Evolutionary conservation across 2,888 invertebrate species (phyloP), one percentile per base, ranked within the genome.

Genomic region (Dryadula phaetusa): DNA sequence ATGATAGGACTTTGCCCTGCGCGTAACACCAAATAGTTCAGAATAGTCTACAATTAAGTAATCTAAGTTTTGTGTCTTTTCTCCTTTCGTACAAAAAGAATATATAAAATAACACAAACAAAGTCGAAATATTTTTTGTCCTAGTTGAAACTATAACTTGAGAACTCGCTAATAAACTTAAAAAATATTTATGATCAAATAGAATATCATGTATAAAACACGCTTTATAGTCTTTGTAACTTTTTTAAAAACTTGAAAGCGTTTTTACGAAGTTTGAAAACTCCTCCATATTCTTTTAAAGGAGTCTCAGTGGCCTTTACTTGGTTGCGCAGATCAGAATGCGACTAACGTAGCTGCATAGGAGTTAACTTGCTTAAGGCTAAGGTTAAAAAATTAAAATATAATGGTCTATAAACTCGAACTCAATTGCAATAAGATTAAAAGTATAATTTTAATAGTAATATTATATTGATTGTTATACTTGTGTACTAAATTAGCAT

Each of bases 381-480:
- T 56, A 52, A 61, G 56, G 56, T 56, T 25, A 65, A 58, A 62
- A 64, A 62, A 66, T 65, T 69, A 54, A 62, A 69, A 69, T 69
- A 65, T 66, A 66, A 69, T 65, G 52, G 42, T 62, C 49, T 58
- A 62, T 69, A 62, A 65, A 65, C 62, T 49, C 10, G 34, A 34
- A 56, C 32, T 37, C 42, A 22, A 25, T 58, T 58, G 65, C 62
- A 34, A 40, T 42, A 16, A 32, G 20, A 62, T 56, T 37, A 16
- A 16, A 37, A 16, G 28, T 20, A 20, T 47, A 56, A 54, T 61
- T 54, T 54, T 42, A 56, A 62, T n/a, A n/a, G 22, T 8, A 16
- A 46, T 10, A 16, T 34, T 62, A 65, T 28, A 42, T n/a, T 10
- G 0, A 7, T 25, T 7, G n/a, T n/a, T 8, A 1, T 47, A 4